Evolutionary conservation across 2,113 vertebrate genomes (phyloP).

Genomic region (Rhinolophus sinicus): DNA sequence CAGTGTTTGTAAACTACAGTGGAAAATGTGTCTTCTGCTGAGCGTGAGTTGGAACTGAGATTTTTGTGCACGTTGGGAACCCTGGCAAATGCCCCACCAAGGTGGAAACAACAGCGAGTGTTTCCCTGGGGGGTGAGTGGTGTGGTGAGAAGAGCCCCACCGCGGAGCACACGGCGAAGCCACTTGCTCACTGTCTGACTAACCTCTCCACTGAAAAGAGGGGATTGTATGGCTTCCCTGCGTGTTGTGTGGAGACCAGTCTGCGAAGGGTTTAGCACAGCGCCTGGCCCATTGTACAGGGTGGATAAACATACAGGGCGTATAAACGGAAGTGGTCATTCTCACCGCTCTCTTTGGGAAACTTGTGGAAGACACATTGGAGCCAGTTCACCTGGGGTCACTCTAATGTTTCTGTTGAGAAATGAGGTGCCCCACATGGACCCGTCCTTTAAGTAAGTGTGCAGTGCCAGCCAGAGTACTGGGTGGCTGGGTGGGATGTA

Average conservation of each 20-base stretch:
- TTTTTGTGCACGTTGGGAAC: background rate
- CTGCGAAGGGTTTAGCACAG: background rate
- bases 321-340: background rate
- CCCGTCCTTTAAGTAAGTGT: background rate
- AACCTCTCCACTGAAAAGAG: background rate
- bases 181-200: background rate
- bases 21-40: background rate
- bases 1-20: background rate
- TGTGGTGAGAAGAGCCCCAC: background rate
- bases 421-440: background rate
- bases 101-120: background rate
- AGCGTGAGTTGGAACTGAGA: background rate
- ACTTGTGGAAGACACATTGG: background rate
- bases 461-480: background rate
- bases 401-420: conserved; percentile 29
- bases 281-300: background rate
- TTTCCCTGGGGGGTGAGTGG: too few relatives aligned
- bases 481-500: background rate
- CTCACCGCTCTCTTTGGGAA: background rate
- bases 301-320: background rate
- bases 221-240: background rate
- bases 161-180: background rate
- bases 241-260: background rate
- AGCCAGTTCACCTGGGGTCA: background rate
- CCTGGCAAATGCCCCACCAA: background rate